These are phyloP conservation scores for Megaceryle torquata DNA, from an alignment of 2,113 vertebrate species.

Conservation along the genomic window DNA sequence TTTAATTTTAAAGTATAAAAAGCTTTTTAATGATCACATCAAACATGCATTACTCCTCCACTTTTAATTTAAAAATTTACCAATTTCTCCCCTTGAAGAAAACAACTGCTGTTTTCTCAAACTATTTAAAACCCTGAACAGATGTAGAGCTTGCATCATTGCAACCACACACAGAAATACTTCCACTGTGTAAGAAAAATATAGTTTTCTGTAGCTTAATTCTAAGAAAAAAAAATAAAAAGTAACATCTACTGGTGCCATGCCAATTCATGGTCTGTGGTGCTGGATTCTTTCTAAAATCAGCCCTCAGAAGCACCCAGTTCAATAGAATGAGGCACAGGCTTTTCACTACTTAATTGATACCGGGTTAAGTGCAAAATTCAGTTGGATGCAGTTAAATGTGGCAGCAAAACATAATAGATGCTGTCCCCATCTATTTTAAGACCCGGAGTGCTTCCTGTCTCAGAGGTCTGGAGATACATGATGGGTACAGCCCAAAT, in stretches of 20 bases:
- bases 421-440: conserved; percentile 55
- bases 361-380: conserved; percentile 9
- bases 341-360: conserved; percentile 44
- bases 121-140: conserved; percentile 57
- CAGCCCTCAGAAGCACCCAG: neutral
- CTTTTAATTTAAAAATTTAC: conserved; percentile 36
- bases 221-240: neutral
- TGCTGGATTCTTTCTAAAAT: neutral
- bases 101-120: conserved; percentile 47
- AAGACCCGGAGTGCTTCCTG: neutral
- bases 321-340: neutral
- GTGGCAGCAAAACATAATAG: conserved; percentile 32
- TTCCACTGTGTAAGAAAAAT: conserved; percentile 29
- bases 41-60: conserved; percentile 3
- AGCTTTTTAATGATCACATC: conserved; percentile 47
- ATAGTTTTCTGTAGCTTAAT: neutral
- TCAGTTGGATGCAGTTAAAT: conserved; percentile 16
- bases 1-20: conserved; percentile 31
- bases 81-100: conserved; percentile 29
- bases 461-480: conserved; percentile 14
- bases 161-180: conserved; percentile 52
- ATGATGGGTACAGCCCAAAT: neutral
- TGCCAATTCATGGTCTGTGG: conserved; percentile 6
- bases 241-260: neutral
- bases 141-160: conserved; percentile 56